These are phyloP conservation scores for Hemichromis elongatus DNA, from an alignment of 2,113 vertebrate species.

Conservation along the genomic window DNA sequence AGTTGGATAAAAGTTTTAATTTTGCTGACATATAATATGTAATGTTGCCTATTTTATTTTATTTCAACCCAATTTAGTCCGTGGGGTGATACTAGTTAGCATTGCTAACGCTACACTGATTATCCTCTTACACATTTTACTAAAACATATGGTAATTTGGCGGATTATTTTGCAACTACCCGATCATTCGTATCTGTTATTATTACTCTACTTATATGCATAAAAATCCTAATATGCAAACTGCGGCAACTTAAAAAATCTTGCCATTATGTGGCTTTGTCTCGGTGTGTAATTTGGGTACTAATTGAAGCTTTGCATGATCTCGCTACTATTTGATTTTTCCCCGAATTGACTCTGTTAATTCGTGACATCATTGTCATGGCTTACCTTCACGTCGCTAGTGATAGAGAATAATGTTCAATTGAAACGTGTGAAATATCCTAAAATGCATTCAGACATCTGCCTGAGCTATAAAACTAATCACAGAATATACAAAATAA, in stretches of 20 bases:
- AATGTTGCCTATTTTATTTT: not conserved
- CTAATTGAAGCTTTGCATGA: too few relatives aligned
- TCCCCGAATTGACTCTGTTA: rapidly evolving
- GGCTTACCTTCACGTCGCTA: not conserved
- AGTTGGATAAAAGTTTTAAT: not conserved
- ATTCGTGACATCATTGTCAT: not conserved
- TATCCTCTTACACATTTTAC: not conserved
- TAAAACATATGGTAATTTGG: not conserved
- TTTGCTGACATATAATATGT: not conserved
- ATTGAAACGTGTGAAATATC: not conserved
- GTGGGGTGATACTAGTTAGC: not conserved
- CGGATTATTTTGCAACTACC: not conserved
- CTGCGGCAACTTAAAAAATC: too few relatives aligned
- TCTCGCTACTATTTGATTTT: not conserved
- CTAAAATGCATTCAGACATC: not conserved
- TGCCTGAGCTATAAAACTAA: not conserved
- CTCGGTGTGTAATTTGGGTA: too few relatives aligned
- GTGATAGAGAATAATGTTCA: not conserved
- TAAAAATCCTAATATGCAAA: not conserved
- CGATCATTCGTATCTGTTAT: rapidly evolving
- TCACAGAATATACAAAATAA: not conserved
- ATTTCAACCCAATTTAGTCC: not conserved
- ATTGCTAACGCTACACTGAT: not conserved
- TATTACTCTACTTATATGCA: not conserved
- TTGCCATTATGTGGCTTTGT: too few relatives aligned